Evolutionary conservation across 2,888 invertebrate species (phyloP).

Genomic region (Limenitis camilla): DNA sequence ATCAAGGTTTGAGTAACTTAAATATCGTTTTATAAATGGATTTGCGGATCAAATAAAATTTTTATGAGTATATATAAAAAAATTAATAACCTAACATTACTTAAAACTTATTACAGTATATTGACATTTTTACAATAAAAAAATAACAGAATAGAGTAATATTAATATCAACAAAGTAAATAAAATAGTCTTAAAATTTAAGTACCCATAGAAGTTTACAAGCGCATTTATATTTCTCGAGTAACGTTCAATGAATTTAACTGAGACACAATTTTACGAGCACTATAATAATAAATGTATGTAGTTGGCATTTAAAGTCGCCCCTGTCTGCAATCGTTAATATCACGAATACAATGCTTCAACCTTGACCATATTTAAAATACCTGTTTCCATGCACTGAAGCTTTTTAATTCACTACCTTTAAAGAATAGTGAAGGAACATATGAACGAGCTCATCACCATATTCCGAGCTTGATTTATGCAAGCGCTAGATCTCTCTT

Average conservation of each 20-base stretch:
- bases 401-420: conserved; percentile 8
- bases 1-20: too few relatives aligned
- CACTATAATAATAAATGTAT: conserved; percentile 7
- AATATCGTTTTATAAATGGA: too few relatives aligned
- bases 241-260: conserved; percentile 1
- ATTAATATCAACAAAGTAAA: too few relatives aligned
- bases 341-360: conserved; percentile 11
- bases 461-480: conserved; percentile 1
- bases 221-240: neutral
- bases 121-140: too few relatives aligned
- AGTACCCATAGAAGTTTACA: neutral
- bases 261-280: conserved; percentile 7
- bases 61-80: too few relatives aligned
- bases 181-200: too few relatives aligned
- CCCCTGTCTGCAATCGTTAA: conserved; percentile 5
- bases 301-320: conserved; percentile 12
- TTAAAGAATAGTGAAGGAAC: conserved; percentile 3
- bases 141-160: too few relatives aligned
- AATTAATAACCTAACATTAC: too few relatives aligned
- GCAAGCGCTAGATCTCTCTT: conserved; percentile 1
- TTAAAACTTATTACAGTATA: too few relatives aligned
- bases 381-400: conserved; percentile 13
- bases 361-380: conserved; percentile 18
- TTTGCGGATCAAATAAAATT: too few relatives aligned
- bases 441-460: neutral